Evolutionary conservation across 2,888 invertebrate species (phyloP), one percentile per base, ranked within the genome.

Genomic region (Philopedon plagiatum): DNA sequence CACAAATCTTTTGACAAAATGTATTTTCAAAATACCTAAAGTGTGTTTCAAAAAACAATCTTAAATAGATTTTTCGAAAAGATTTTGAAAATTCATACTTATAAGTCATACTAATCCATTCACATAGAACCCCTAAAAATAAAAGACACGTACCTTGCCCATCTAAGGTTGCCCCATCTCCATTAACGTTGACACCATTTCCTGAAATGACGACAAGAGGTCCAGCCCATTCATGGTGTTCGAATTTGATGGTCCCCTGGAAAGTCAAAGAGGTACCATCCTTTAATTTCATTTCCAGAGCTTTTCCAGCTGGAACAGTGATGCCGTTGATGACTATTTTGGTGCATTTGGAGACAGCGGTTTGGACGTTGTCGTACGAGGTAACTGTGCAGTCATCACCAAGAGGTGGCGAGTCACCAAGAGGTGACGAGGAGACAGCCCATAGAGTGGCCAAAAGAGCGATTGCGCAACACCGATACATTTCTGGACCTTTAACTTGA

Each of bases 231-330:
- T 68, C 68, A 4, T 49, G 21, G 49, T 71, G 64, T 23, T 57
- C 69, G 44, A 61, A 74, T 23, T 41, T 71, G 9, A 67, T 41
- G 11, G 71, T 71, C 7, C 71, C 71, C 1, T 44, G 21, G 18
- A 74, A 51, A 9, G 60, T 68, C 13, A 74, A 21, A 1, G 23
- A 56, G 18, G 74, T 23, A 19, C 74, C 74, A 37, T 21, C 26
- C 23, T 71, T 60, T 13, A 71, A 37, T 18, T n/a, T 64, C 3
- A 74, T 18, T 5, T 15, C 19, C 15, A 75, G 57, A n/a, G 75
- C 62, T 9, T 60, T 66, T n/a, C 41, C 49, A 34, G 72, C 75
- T 41, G 75, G 75, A 21, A 75, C 75, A 13, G 68, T 69, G 11
- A 75, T 62, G 21, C 49, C 66, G 8, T 71, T 21, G 9, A 75